These are phyloP conservation scores for Stictocephala bisonia DNA, from an alignment of 2,888 invertebrate species.

Conservation along the genomic window DNA sequence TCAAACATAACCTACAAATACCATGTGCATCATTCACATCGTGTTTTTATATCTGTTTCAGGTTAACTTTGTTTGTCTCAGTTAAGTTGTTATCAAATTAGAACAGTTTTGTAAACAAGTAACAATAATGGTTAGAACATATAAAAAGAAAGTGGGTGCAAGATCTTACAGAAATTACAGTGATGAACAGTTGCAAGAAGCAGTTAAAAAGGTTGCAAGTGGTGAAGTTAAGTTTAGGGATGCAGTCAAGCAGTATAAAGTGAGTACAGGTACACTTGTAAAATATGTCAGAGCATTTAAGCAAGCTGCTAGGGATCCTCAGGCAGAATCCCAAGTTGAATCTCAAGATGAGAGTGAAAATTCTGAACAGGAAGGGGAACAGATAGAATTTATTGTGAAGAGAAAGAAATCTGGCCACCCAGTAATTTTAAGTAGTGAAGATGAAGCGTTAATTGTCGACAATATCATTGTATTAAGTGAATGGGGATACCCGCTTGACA, in stretches of 20 bases:
- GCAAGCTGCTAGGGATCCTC: not conserved
- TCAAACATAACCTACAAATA: constrained; percentile 8
- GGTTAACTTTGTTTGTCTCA: constrained; percentile 9
- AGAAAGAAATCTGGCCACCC: constrained; percentile 23
- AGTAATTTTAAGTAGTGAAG: constrained; percentile 1
- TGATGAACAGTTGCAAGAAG: constrained; percentile 10
- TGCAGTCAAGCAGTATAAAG: not conserved
- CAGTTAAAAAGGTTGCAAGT: constrained; percentile 9
- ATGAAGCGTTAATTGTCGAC: constrained; percentile 12
- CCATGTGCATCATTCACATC: constrained; percentile 7
- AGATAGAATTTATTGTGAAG: not conserved
- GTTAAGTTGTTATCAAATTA: constrained; percentile 13
- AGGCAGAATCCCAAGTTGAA: constrained; percentile 12
- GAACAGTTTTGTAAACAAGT: constrained; percentile 4
- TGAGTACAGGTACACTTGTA: constrained; percentile 18
- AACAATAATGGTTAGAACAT: constrained; percentile 11
- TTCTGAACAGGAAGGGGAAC: not conserved
- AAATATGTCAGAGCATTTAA: constrained; percentile 13
- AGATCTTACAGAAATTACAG: constrained; percentile 2
- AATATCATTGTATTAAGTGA: constrained; percentile 4
- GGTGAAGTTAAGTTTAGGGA: constrained; percentile 23
- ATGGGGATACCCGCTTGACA: constrained; percentile 7
- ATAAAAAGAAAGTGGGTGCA: constrained; percentile 10
- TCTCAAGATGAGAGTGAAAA: not conserved
- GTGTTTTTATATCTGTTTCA: constrained; percentile 1